These are phyloP conservation scores for Capricornis sumatraensis DNA, from an alignment of 2,113 vertebrate species.

Conservation along the genomic window DNA sequence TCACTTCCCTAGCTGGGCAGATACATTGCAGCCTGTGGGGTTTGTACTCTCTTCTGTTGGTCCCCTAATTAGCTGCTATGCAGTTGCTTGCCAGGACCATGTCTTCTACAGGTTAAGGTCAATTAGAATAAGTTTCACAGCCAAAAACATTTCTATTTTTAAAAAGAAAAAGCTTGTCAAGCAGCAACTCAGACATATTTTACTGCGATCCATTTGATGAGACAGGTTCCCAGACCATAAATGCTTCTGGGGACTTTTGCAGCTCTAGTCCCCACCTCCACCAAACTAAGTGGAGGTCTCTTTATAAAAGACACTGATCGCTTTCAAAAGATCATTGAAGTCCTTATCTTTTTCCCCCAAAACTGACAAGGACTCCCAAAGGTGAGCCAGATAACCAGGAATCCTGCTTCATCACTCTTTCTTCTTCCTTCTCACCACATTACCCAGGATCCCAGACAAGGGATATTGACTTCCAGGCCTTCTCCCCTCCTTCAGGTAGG, in stretches of 20 bases:
- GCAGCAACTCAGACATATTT: neutral
- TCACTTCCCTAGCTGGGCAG: fast-evolving
- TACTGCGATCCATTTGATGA: neutral
- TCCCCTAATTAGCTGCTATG: neutral
- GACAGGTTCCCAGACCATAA: neutral
- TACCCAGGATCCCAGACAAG: neutral
- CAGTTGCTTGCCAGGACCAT: neutral
- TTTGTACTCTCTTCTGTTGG: neutral
- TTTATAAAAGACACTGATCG: neutral
- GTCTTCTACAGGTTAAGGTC: neutral
- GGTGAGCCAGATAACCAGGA: neutral
- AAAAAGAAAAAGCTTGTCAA: neutral
- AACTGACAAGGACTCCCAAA: neutral
- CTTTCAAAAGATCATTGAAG: neutral
- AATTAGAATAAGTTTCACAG: neutral
- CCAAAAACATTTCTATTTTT: neutral
- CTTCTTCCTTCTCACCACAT: fast-evolving
- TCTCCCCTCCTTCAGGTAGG: fast-evolving
- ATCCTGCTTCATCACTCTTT: fast-evolving
- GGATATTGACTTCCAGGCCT: fast-evolving
- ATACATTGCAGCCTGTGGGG: too few species aligned
- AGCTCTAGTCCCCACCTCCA: neutral
- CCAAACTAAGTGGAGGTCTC: neutral
- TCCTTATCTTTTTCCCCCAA: neutral
- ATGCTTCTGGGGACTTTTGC: neutral